These are phyloP conservation scores for Augochlorella aurata DNA, from an alignment of 2,888 invertebrate species.

Conservation along the genomic window DNA sequence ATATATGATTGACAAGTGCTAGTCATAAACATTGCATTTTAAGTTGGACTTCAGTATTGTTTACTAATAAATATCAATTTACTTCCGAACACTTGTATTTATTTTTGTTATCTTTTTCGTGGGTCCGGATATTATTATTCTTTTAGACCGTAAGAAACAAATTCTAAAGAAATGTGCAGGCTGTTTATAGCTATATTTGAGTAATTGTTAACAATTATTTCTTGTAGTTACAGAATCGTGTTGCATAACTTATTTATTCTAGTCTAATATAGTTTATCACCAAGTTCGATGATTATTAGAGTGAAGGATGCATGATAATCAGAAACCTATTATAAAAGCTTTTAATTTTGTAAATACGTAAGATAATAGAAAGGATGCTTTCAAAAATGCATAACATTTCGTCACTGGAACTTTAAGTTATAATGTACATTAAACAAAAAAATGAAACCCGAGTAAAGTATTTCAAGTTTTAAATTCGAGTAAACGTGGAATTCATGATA, in stretches of 20 bases:
- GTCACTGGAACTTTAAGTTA: conserved; percentile 26
- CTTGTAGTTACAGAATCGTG: conserved; percentile 11
- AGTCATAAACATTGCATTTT: conserved; percentile 68
- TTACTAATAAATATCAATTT: conserved; percentile 68
- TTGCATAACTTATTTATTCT: conserved; percentile 49
- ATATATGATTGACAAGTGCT: conserved; percentile 65
- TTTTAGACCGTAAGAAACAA: conserved; percentile 14
- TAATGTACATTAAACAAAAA: conserved; percentile 32
- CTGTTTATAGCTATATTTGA: conserved; percentile 20
- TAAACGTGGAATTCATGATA: neutral
- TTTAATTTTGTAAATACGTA: conserved; percentile 63
- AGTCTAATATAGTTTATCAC: conserved; percentile 68
- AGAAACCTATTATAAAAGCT: conserved; percentile 43
- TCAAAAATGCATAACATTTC: conserved; percentile 24
- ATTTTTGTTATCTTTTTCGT: conserved; percentile 57
- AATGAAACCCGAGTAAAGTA: conserved; percentile 28
- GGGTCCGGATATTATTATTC: conserved; percentile 35
- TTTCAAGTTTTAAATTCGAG: neutral
- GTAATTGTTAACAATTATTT: conserved; percentile 21
- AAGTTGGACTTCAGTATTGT: conserved; percentile 69
- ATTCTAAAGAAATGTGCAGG: conserved; percentile 9
- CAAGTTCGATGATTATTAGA: conserved; percentile 72
- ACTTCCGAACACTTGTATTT: conserved; percentile 59
- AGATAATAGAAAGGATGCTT: conserved; percentile 37
- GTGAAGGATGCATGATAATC: conserved; percentile 66